Percentiles rank a stretch among this genome's conserved stretches.
These are phyloP conservation scores for Drosophila sucinea DNA, from an alignment of 1,140 invertebrate species.

Conservation along the genomic window DNA sequence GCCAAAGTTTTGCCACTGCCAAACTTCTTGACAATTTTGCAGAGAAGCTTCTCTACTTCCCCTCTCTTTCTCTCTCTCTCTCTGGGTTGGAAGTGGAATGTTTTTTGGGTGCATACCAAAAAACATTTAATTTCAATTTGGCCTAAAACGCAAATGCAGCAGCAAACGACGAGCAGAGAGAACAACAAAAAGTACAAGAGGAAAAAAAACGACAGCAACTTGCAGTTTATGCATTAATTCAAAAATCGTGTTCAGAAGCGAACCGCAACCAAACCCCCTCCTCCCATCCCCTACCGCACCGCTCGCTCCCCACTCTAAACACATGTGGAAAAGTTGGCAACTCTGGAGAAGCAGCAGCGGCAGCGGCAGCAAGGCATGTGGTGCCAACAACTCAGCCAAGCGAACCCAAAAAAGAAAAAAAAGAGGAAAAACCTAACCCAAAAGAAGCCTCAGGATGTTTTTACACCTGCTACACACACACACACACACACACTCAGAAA, in stretches of 20 bases:
- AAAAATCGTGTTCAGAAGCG: constrained; percentile 61
- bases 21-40: constrained; percentile 13
- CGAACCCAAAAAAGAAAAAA: constrained; percentile 18
- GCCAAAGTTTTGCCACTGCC: constrained; percentile 6
- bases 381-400: constrained; percentile 32
- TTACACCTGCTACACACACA: constrained; percentile 44
- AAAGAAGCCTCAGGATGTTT: constrained; percentile 42
- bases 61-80: neutral
- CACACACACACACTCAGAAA: neutral
- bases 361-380: constrained; percentile 12
- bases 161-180: constrained; percentile 5
- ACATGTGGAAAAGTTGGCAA: constrained; percentile 32
- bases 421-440: neutral
- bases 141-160: constrained; percentile 26
- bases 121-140: constrained; percentile 69
- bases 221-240: constrained; percentile 72
- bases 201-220: constrained; percentile 30
- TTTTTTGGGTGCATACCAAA: constrained; percentile 11
- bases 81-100: neutral
- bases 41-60: neutral
- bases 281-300: neutral
- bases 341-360: constrained; percentile 3
- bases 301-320: neutral
- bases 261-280: constrained; percentile 27
- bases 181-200: constrained; percentile 10